A percentile compares a stretch with the other conserved stretches of the same genome.
phyloP scores from a whole-genome alignment of 2,888 invertebrate species.

The Ommatoiulus sabulosus region DNA sequence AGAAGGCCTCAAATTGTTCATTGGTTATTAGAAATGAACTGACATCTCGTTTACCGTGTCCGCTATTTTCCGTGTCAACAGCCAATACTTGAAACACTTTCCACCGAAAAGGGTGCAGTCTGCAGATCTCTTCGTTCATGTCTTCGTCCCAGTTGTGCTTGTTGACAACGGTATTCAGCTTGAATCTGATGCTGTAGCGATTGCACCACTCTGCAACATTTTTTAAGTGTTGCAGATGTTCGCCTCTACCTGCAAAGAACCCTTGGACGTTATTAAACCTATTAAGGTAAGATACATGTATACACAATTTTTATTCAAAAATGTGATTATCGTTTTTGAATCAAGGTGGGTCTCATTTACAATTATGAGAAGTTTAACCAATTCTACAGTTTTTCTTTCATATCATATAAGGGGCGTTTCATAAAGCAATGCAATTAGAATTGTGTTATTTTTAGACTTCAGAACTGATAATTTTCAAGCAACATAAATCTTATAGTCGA shows the following conservation, averaged over 20 bases:
- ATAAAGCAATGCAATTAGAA: too few species aligned
- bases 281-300: neutral
- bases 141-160: slow-evolving; percentile 70
- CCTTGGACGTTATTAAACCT: too few species aligned
- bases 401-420: too few species aligned
- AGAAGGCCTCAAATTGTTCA: slow-evolving; percentile 68
- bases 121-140: slow-evolving; percentile 68
- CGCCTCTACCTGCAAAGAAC: slow-evolving; percentile 61
- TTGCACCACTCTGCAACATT: slow-evolving; percentile 69
- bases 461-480: too few species aligned
- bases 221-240: slow-evolving; percentile 68
- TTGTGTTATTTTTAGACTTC: too few species aligned
- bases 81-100: slow-evolving; percentile 71
- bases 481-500: too few species aligned
- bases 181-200: slow-evolving; percentile 69
- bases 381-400: too few species aligned
- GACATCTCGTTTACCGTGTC: slow-evolving; percentile 69
- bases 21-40: slow-evolving; percentile 69
- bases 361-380: too few species aligned
- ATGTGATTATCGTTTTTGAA: too few species aligned
- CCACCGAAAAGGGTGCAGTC: slow-evolving; percentile 69
- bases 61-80: slow-evolving; percentile 71
- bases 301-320: neutral
- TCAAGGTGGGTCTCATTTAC: too few species aligned
- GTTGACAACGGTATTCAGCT: slow-evolving; percentile 72